Evolutionary conservation across 2,888 invertebrate species (phyloP).

Genomic region (Leistus spinibarbis): DNA sequence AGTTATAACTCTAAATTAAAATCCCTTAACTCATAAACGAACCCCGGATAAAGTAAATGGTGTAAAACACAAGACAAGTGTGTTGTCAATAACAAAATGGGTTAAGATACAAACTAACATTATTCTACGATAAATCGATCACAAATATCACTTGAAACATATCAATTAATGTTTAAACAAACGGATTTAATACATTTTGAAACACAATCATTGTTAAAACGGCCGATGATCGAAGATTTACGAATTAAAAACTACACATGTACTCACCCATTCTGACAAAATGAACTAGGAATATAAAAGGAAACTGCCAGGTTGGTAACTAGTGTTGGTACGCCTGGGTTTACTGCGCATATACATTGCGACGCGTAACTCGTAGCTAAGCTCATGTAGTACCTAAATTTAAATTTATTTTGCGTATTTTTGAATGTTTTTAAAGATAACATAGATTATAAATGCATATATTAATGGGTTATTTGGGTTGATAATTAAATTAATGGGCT

Average conservation of each 20-base stretch:
- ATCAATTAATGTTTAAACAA: background rate
- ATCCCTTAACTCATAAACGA: background rate
- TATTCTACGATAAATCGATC: slow-evolving; percentile 14
- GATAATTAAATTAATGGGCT: no score
- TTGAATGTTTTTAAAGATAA: background rate
- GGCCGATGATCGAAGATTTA: slow-evolving; percentile 52
- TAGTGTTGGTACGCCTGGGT: slow-evolving; percentile 18
- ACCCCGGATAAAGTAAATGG: background rate
- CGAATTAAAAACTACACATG: slow-evolving; percentile 47
- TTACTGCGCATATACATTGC: background rate
- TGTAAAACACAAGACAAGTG: background rate
- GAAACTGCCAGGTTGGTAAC: slow-evolving; percentile 41
- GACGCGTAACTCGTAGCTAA: background rate
- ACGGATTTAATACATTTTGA: slow-evolving; percentile 24
- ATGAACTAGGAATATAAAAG: slow-evolving; percentile 64
- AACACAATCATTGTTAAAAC: slow-evolving; percentile 23
- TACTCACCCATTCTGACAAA: slow-evolving; percentile 73
- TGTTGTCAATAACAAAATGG: slow-evolving; percentile 5
- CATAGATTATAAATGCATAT: background rate
- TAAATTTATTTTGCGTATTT: background rate
- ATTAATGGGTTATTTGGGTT: no score
- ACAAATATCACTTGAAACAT: slow-evolving; percentile 30
- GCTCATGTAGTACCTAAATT: background rate
- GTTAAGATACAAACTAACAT: slow-evolving; percentile 21
- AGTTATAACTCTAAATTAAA: background rate